Conservation (phyloP, 2,797 vertebrate species). For the Enteromius mattozi region DNA sequence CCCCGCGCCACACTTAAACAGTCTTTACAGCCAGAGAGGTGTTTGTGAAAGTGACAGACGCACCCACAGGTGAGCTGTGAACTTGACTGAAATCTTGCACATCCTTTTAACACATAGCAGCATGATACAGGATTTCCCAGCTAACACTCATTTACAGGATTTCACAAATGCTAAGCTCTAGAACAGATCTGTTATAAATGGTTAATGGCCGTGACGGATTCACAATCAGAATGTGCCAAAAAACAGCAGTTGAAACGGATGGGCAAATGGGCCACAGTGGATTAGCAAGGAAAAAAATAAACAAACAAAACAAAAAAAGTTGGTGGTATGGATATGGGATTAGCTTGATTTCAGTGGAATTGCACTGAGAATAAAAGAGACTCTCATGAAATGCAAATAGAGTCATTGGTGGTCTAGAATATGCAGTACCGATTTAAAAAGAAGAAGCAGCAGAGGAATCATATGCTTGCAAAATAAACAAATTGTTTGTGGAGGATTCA, state of each 20-base stretch:
- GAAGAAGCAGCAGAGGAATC: neutral
- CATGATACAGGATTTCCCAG: constrained; percentile 59
- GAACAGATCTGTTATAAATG: constrained; percentile 30
- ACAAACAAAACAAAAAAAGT: constrained; percentile 34
- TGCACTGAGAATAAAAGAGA: constrained; percentile 13
- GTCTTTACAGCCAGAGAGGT: constrained; percentile 53
- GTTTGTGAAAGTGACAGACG: constrained; percentile 60
- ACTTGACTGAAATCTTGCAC: constrained; percentile 55
- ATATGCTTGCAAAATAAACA: constrained; percentile 6
- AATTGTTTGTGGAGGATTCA: neutral
- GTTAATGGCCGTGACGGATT: constrained; percentile 29
- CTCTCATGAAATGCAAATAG: constrained; percentile 21
- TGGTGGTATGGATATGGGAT: constrained; percentile 24
- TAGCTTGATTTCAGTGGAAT: constrained; percentile 33
- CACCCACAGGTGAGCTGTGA: constrained; percentile 62
- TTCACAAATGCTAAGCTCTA: constrained; percentile 44
- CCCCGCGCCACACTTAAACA: constrained; percentile 48
- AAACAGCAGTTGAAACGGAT: constrained; percentile 9
- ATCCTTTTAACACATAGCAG: constrained; percentile 55
- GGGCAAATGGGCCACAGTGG: constrained; percentile 14
- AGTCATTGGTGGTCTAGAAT: constrained; percentile 21
- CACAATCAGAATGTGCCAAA: constrained; percentile 31
- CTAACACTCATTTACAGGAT: constrained; percentile 53
- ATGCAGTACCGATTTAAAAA: neutral
- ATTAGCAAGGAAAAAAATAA: constrained; percentile 36